Conservation (phyloP, 2,113 vertebrate genomes). For the Microcebus griseorufus region DNA sequence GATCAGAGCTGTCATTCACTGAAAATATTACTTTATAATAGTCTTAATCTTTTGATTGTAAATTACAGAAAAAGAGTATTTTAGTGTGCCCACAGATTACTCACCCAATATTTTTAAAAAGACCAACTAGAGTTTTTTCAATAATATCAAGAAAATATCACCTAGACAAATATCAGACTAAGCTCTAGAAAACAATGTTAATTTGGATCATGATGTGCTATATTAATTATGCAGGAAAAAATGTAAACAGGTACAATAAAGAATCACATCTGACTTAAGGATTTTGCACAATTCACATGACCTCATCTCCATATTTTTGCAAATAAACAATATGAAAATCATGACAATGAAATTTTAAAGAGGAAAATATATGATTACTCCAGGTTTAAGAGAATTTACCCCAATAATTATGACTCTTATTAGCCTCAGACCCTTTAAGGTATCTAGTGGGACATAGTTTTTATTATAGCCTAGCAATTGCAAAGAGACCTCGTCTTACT, state of each 20-base stretch:
- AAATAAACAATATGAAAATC: conserved; percentile 44
- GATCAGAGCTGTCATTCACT: not conserved
- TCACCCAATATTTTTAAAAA: conserved; percentile 62
- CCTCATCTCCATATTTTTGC: conserved; percentile 46
- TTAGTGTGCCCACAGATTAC: conserved; percentile 36
- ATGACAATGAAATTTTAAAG: conserved; percentile 67
- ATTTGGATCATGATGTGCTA: conserved; percentile 54
- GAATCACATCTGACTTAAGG: conserved; percentile 63
- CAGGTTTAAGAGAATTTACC: conserved; percentile 58
- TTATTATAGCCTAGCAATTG: conserved; percentile 31
- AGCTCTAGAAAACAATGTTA: conserved; percentile 55
- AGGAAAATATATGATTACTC: conserved; percentile 33
- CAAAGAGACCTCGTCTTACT: not conserved
- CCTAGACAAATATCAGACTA: conserved; percentile 68
- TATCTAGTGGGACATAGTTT: conserved; percentile 54
- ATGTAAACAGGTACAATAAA: conserved; percentile 67
- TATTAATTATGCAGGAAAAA: conserved; percentile 64
- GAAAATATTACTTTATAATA: conserved; percentile 50
- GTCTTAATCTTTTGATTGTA: conserved; percentile 55
- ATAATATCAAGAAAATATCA: not conserved
- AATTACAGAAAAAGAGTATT: conserved; percentile 48
- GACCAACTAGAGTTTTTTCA: conserved; percentile 55
- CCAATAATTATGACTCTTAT: conserved; percentile 47
- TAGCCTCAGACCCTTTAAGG: conserved; percentile 55
- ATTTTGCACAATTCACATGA: conserved; percentile 67